Evolutionary conservation across 2,888 invertebrate species (phyloP).

Genomic region (Netelia melanura): DNA sequence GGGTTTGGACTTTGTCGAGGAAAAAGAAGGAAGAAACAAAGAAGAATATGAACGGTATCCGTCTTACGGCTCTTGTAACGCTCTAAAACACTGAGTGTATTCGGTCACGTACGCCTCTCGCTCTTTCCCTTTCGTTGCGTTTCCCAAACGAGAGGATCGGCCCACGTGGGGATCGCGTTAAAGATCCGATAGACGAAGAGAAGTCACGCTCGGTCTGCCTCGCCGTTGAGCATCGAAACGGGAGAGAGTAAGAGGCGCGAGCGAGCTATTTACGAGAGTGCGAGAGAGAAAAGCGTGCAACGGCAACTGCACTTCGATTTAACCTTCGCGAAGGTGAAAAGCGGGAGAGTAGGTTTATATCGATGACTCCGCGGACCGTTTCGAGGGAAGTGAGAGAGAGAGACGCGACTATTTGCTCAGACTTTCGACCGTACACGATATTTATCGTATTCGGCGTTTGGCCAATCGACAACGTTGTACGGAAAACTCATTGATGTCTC

Average conservation of each 20-base stretch:
- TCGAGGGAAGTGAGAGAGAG: not conserved
- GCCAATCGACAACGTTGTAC: not conserved
- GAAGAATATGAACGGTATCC: not conserved
- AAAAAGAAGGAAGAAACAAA: not conserved
- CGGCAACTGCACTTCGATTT: slow-evolving; percentile 63
- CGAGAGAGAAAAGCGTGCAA: slow-evolving; percentile 29
- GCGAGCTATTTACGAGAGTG: slow-evolving; percentile 2
- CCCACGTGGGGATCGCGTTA: slow-evolving; percentile 57
- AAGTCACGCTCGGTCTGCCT: slow-evolving; percentile 29
- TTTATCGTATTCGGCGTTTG: not conserved
- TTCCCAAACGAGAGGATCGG: slow-evolving; percentile 62
- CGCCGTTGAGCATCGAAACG: not conserved
- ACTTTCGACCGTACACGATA: not conserved
- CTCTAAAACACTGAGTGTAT: slow-evolving; percentile 75
- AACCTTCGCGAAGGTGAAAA: slow-evolving; percentile 76
- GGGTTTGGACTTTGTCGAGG: not conserved
- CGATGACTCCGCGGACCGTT: slow-evolving; percentile 35
- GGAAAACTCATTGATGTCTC: not conserved
- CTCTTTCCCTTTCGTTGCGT: slow-evolving; percentile 62
- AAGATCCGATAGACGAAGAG: not conserved
- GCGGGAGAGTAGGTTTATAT: slow-evolving; percentile 58
- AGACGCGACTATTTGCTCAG: slow-evolving; percentile 1
- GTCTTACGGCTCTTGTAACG: slow-evolving; percentile 8
- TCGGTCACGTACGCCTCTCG: slow-evolving; percentile 85
- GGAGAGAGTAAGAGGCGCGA: slow-evolving; percentile 12